Percentiles rank a stretch among this genome's conserved stretches.
Conservation (phyloP, 2,888 invertebrate species). For the Dimorphilus gyrociliatus region DNA sequence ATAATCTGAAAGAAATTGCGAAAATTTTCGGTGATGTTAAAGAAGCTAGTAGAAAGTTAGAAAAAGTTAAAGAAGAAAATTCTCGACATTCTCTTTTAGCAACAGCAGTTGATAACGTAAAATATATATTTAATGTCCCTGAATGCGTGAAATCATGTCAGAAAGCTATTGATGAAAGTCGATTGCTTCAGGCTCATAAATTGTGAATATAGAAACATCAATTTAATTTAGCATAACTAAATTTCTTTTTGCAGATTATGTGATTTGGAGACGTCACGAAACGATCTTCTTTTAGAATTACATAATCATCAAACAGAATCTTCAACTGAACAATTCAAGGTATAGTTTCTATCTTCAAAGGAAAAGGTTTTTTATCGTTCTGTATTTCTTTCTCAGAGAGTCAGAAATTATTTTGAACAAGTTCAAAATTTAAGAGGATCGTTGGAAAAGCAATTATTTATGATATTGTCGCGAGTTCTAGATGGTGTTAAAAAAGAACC, state of each 20-base stretch:
- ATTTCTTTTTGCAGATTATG: conserved; percentile 52
- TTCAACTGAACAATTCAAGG: no score
- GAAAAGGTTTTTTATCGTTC: no score
- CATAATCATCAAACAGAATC: conserved; percentile 75
- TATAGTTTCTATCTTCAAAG: no score
- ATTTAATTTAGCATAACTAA: conserved; percentile 1
- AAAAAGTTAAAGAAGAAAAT: conserved; percentile 75
- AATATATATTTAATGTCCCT: conserved; percentile 92
- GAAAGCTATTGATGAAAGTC: conserved; percentile 82
- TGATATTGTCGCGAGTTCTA: conserved; percentile 71
- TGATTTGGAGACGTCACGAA: conserved; percentile 87
- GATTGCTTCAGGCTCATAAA: conserved; percentile 82
- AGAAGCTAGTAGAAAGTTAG: conserved; percentile 59
- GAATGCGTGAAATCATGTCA: conserved; percentile 87
- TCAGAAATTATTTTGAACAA: conserved; percentile 89
- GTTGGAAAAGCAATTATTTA: conserved; percentile 73
- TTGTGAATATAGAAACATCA: conserved; percentile 25
- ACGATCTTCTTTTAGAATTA: conserved; percentile 81
- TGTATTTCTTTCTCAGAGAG: conserved; percentile 49
- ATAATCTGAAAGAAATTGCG: conserved; percentile 60
- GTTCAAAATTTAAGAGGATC: conserved; percentile 74
- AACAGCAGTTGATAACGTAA: conserved; percentile 90
- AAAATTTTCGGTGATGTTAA: conserved; percentile 58
- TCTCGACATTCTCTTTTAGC: conserved; percentile 67
- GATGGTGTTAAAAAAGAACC: conserved; percentile 68